Evolutionary conservation across 1,140 invertebrate species (phyloP), one percentile per base, ranked within the genome.

Genomic region (Wasmannia auropunctata): DNA sequence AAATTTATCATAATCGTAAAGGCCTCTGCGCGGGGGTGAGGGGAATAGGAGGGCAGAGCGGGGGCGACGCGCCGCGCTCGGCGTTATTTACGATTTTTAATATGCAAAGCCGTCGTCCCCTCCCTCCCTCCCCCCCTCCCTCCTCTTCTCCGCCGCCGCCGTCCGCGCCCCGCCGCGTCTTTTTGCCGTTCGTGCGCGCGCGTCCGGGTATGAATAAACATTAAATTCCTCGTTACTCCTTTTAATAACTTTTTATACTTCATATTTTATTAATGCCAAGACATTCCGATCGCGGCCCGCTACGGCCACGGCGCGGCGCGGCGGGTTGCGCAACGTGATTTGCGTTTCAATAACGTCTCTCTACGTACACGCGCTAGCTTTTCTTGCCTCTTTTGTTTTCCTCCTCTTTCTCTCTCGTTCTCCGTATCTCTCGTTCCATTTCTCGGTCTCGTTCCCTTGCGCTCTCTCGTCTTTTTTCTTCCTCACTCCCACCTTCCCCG

Each of bases 161-260:
- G n/a, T 67, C 22, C 67, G 7, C 74, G 51, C 22, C 67, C 4
- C 74, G 51, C 58, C 49, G 58, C 62, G 58, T 79, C 86, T 85
- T 85, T 79, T 86, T 87, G 81, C 51, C 22, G 51, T 19, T 31
- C 67, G 49, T 34, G 34, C 84, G 40, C 7, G 49, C 77, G 62
- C 75, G 54, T 58, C 79, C 89, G 83, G 62, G 69, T 92, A 94
- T 93, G 93, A 94, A 94, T 93, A 94, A 93, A 93, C 93, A 94
- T 94, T 88, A 89, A 94, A 92, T 92, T 92, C 89, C 88, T 91
- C 90, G 91, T 93, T 92, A 93, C 87, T 93, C 91, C 91, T 93
- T 94, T 94, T 93, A 94, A 93, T 94, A 93, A 94, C 91, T 93
- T 94, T 94, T 93, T 93, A 92, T 91, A 93, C 92, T 94, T 94